A percentile compares a stretch with the other conserved stretches of the same genome.
These are phyloP conservation scores for Halictus rubicundus DNA, from an alignment of 1,140 invertebrate genomes.

Conservation along the genomic window DNA sequence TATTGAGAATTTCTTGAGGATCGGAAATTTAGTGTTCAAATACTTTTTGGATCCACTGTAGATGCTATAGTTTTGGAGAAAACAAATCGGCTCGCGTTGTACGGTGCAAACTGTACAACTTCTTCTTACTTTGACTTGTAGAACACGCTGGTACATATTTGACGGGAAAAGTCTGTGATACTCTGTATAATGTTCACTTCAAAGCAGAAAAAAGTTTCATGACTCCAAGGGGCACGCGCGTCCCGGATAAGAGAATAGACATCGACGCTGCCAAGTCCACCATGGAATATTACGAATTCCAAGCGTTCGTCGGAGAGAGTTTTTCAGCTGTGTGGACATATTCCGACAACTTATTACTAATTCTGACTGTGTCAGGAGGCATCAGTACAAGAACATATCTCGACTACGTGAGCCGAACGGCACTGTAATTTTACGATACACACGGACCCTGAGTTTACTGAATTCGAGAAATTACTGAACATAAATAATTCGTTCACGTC, in stretches of 20 bases:
- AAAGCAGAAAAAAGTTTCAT: background rate
- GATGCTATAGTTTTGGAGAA: too few relatives aligned
- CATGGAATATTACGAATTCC: constrained; percentile 18
- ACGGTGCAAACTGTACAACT: too few relatives aligned
- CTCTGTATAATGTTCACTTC: background rate
- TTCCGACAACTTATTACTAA: constrained; percentile 65
- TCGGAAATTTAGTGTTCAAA: too few relatives aligned
- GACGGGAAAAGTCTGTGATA: background rate
- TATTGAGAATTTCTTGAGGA: too few relatives aligned
- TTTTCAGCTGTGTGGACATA: background rate
- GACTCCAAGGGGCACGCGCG: background rate
- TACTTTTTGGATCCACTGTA: too few relatives aligned
- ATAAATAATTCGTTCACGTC: constrained; percentile 40
- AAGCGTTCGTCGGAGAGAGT: constrained; percentile 1
- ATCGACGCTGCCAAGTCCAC: background rate
- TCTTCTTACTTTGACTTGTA: too few relatives aligned
- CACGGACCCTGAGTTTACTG: background rate
- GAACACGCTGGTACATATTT: background rate
- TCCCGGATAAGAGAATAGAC: background rate
- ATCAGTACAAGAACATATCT: constrained; percentile 12
- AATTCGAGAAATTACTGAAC: constrained; percentile 1
- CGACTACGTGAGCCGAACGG: constrained; percentile 29
- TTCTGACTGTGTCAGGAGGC: constrained; percentile 63
- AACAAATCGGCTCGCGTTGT: too few relatives aligned
- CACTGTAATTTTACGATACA: constrained; percentile 21